Base-by-base conservation (phyloP, 2,113 vertebrate genomes). In the Clarias magur region DNA sequence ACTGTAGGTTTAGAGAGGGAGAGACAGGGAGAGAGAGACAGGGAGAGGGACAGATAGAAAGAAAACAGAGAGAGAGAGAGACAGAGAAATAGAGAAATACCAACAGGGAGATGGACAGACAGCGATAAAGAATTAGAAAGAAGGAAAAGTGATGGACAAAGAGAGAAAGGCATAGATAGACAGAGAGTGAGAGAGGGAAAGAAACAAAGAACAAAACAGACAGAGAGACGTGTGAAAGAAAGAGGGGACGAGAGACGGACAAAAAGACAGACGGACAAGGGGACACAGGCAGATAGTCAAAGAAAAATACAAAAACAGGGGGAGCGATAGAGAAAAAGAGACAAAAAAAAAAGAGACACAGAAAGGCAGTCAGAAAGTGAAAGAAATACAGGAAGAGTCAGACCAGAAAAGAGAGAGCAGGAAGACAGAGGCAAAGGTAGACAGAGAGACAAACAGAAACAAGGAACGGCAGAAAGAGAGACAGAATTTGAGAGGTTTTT, bases 1-100 rank as follows among this genome's bases (percentile, higher is more conserved):
- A 95, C 94, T 95, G 92, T 81, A 91, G 93, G 30, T 84, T 72
- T 30, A 92, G 88, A 91, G 82, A 82, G 75, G 19, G 23, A 78
- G 21, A 54, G 48, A 76, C 0, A 56, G 23, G 54, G 4, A 56
- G 75, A 34, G 23, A 78, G 21, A 54, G 48, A 76, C 0, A 56
- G 23, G 54, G 4, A 56, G 15, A 27, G 2, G 15, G 13, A 78
- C 4, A 78, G 12, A 7, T 0, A n/a, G 1, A 78, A 0, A 56
- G 25, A 78, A 78, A 0, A 56, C 12, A 78, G 5, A 56, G 3
- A 78, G 75, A 56, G 12, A 56, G 21, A 76, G 23, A 65, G 21
- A 65, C 7, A 27, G 21, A 65, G 42, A 34, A 3, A 30, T 4
- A 16, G 3, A 70, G 12, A 16, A 27, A 30, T 1, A 70, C 3